Evolutionary conservation across 2,888 invertebrate species (phyloP).

Genomic region (Cerceris rybyensis): DNA sequence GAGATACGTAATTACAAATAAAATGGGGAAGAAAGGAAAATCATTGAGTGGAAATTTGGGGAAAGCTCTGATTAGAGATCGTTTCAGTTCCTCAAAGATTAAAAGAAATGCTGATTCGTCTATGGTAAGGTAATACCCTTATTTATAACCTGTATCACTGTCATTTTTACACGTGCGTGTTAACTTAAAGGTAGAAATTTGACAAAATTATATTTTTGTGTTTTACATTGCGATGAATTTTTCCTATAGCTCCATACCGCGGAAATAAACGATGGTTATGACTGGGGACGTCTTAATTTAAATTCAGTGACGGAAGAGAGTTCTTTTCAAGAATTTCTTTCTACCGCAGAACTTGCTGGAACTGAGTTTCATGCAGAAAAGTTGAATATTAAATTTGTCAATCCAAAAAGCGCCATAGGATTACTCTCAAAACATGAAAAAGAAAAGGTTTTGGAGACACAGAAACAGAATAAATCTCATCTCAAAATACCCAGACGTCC

Average conservation of each 20-base stretch:
- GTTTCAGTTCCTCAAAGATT: conserved; percentile 86
- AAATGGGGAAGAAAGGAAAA: conserved; percentile 90
- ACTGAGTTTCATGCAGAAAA: conserved; percentile 97
- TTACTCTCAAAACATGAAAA: conserved; percentile 85
- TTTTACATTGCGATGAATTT: conserved; percentile 2
- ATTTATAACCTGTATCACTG: conserved; percentile 38
- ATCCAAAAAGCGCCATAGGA: conserved; percentile 85
- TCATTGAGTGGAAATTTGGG: conserved; percentile 83
- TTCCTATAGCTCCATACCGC: conserved; percentile 89
- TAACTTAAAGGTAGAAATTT: not conserved
- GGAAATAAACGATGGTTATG: conserved; percentile 94
- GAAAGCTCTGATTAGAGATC: conserved; percentile 89
- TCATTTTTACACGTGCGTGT: not conserved
- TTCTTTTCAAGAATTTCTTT: conserved; percentile 97
- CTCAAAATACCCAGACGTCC: conserved; percentile 95
- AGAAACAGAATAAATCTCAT: conserved; percentile 85
- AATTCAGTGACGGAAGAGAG: conserved; percentile 97
- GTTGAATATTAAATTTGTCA: conserved; percentile 90
- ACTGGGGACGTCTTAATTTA: conserved; percentile 94
- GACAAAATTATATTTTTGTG: conserved; percentile 4
- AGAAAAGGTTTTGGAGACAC: conserved; percentile 82
- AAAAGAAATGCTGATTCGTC: conserved; percentile 88
- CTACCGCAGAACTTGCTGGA: conserved; percentile 96
- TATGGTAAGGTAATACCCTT: conserved; percentile 84
- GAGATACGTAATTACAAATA: not conserved